Percentiles rank a stretch among this genome's conserved stretches.
These are phyloP conservation scores for Synanthedon andrenaeformis DNA, from an alignment of 2,888 invertebrate genomes.

Conservation along the genomic window DNA sequence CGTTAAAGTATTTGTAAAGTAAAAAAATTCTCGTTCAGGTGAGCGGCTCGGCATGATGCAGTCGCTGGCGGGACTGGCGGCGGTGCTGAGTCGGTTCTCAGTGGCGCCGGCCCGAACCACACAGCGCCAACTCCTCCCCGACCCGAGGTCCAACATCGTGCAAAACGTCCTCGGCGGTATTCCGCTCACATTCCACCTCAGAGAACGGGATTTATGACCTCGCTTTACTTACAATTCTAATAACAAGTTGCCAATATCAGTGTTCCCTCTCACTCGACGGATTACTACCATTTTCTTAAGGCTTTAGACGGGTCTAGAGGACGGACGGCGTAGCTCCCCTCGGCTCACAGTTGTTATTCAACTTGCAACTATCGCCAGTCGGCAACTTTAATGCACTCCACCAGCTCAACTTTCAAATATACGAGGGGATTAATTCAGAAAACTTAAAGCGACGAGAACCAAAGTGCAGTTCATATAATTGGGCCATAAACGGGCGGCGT, in stretches of 20 bases:
- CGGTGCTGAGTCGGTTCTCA: slow-evolving; percentile 12
- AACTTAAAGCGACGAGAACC: slow-evolving; percentile 2
- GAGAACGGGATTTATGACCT: neutral
- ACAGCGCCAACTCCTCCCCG: slow-evolving; percentile 16
- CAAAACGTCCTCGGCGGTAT: slow-evolving; percentile 33
- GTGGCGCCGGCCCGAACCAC: slow-evolving; percentile 32
- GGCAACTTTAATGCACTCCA: slow-evolving; percentile 9
- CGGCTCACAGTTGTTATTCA: too few species aligned
- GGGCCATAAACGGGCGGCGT: slow-evolving; percentile 2
- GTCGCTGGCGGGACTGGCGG: too few species aligned
- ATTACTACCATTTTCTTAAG: too few species aligned
- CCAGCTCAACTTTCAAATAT: slow-evolving; percentile 11
- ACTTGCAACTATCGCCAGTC: slow-evolving; percentile 2
- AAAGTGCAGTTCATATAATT: slow-evolving; percentile 13
- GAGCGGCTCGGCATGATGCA: too few species aligned
- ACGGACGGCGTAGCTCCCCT: too few species aligned
- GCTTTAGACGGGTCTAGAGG: too few species aligned
- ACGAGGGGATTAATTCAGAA: slow-evolving; percentile 11
- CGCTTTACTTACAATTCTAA: too few species aligned
- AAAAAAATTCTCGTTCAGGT: too few species aligned
- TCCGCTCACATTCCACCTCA: slow-evolving; percentile 21
- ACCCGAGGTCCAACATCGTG: slow-evolving; percentile 32
- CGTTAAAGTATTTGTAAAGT: too few species aligned
- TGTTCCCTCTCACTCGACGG: too few species aligned
- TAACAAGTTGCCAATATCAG: too few species aligned